Evolutionary conservation across 1,140 invertebrate genomes (phyloP).

Genomic region (Drosophila suzukii): DNA sequence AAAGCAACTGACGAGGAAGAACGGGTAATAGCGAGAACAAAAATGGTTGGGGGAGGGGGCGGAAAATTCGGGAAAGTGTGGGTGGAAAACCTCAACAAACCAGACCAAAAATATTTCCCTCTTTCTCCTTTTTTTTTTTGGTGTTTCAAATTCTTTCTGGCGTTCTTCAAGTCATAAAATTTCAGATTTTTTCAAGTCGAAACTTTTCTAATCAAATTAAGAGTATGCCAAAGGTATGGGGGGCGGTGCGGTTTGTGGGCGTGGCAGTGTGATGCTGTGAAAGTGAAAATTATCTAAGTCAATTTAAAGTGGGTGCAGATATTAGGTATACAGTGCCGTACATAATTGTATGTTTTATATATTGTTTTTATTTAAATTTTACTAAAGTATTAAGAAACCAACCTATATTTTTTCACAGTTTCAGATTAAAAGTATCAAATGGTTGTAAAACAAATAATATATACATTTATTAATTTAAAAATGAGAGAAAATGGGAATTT

Average conservation of each 20-base stretch:
- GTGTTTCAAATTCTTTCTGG: not conserved
- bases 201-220: slow-evolving; percentile 83
- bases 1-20: slow-evolving; percentile 24
- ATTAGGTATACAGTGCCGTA: slow-evolving; percentile 5
- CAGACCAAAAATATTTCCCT: slow-evolving; percentile 30
- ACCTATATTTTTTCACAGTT: too few relatives aligned
- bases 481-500: not conserved
- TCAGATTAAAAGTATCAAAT: too few relatives aligned
- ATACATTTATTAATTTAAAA: too few relatives aligned
- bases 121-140: not conserved
- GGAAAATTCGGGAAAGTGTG: slow-evolving; percentile 11
- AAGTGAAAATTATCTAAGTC: slow-evolving; percentile 77
- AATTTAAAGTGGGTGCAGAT: slow-evolving; percentile 42
- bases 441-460: too few relatives aligned
- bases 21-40: slow-evolving; percentile 29
- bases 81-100: slow-evolving; percentile 28
- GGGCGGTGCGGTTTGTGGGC: slow-evolving; percentile 10
- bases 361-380: too few relatives aligned
- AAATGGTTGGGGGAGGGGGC: not conserved
- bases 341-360: too few relatives aligned
- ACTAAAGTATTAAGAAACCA: too few relatives aligned
- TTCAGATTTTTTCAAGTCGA: slow-evolving; percentile 35
- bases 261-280: slow-evolving; percentile 34
- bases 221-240: slow-evolving; percentile 13
- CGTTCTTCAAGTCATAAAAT: slow-evolving; percentile 23